phyloP scores from a whole-genome alignment of 2,797 vertebrate species.

The Lophotriccus pileatus region DNA sequence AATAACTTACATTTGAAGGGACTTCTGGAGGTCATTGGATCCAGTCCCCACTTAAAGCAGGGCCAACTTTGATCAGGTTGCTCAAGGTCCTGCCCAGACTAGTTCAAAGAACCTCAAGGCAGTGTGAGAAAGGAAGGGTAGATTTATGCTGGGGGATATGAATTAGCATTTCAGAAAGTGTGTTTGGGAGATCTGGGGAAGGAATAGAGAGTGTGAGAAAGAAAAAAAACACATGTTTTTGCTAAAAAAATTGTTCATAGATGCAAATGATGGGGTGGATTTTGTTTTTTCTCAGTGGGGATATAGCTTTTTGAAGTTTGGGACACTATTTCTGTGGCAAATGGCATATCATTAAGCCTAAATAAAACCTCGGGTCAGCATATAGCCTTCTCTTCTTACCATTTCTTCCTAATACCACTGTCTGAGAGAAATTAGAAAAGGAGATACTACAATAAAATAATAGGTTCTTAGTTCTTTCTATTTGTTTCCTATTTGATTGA shows the following conservation, averaged over 20 bases:
- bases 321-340: not conserved
- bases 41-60: not conserved
- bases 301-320: not conserved
- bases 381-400: not conserved
- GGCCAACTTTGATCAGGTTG: not conserved
- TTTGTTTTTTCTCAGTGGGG: not conserved
- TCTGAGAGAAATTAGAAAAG: not conserved
- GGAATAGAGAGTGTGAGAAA: not conserved
- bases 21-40: not conserved
- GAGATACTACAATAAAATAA: not conserved
- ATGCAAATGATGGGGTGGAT: accelerated
- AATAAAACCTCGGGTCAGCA: not conserved
- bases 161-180: not conserved
- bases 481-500: not conserved
- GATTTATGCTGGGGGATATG: not conserved
- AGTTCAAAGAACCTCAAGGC: not conserved
- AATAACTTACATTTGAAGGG: not conserved
- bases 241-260: not conserved
- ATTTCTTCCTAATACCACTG: not conserved
- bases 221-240: not conserved
- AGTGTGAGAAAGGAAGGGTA: not conserved
- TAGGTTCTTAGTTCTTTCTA: not conserved
- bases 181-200: not conserved
- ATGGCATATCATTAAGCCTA: not conserved
- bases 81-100: not conserved